phyloP scores from a whole-genome alignment of 2,888 invertebrate genomes.

The Scotopteryx bipunctaria region DNA sequence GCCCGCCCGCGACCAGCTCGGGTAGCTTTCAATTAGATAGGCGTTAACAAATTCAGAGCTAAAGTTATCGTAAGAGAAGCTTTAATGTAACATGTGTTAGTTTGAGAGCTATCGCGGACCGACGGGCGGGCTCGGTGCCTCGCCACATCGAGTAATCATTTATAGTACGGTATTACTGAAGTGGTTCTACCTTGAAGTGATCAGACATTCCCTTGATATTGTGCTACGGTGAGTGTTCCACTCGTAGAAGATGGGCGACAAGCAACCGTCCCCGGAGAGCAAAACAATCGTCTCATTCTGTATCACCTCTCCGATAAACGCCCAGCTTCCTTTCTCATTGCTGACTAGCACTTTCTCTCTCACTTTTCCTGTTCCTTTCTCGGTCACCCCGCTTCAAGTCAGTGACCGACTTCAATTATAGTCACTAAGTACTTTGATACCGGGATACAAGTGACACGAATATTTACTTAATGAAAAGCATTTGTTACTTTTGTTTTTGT shows the following conservation, averaged over 20 bases:
- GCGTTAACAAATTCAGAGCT: constrained; percentile 79
- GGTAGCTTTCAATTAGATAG: constrained; percentile 79
- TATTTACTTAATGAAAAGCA: not conserved
- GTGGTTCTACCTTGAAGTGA: constrained; percentile 11
- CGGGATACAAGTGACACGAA: constrained; percentile 17
- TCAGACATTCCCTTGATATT: constrained; percentile 22
- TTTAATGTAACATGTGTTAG: constrained; percentile 72
- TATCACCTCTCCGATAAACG: constrained; percentile 72
- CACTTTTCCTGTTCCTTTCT: not conserved
- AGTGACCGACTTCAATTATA: not conserved
- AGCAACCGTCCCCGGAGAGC: constrained; percentile 76
- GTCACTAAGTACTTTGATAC: constrained; percentile 1
- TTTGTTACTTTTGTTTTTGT: too few relatives aligned
- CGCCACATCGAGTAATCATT: constrained; percentile 43
- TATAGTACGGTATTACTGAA: constrained; percentile 23
- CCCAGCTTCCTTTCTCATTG: constrained; percentile 61
- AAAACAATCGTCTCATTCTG: constrained; percentile 57
- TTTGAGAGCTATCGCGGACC: constrained; percentile 49
- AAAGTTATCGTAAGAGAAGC: constrained; percentile 71
- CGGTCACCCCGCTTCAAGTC: not conserved
- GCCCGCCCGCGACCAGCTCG: constrained; percentile 58
- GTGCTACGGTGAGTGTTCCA: constrained; percentile 29
- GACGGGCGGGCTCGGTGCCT: constrained; percentile 59
- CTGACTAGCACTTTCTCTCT: constrained; percentile 2
- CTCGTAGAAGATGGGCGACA: constrained; percentile 58